phyloP scores from a whole-genome alignment of 2,113 vertebrate genomes.

The Scortum barcoo region DNA sequence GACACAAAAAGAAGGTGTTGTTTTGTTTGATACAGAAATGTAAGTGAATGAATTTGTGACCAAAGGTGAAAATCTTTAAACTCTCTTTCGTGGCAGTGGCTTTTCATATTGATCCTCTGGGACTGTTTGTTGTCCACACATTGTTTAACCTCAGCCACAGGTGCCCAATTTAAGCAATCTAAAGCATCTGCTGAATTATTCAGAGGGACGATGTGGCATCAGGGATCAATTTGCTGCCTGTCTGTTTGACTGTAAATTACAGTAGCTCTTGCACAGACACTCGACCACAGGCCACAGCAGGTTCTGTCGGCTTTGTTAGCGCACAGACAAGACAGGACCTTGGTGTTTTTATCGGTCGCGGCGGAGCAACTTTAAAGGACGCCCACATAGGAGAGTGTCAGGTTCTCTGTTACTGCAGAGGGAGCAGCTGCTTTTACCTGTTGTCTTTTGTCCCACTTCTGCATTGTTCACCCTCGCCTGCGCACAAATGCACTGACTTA shows the following conservation, averaged over 20 bases:
- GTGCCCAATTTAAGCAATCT: conserved; percentile 22
- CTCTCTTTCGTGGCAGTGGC: neutral
- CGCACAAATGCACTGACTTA: neutral
- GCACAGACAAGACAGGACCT: neutral
- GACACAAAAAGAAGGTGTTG: too few species aligned
- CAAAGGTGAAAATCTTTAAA: neutral
- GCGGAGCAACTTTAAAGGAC: conserved; percentile 15
- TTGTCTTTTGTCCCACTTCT: conserved; percentile 9
- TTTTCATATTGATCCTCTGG: conserved; percentile 1
- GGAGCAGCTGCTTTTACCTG: neutral
- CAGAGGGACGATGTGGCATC: conserved; percentile 30
- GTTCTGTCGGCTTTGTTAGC: conserved; percentile 10
- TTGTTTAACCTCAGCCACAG: conserved; percentile 24
- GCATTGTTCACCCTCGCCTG: neutral
- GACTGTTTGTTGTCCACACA: conserved; percentile 12
- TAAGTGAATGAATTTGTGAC: neutral
- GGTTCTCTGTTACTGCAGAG: conserved; percentile 7
- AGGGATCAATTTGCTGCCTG: conserved; percentile 61
- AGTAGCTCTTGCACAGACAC: conserved; percentile 22
- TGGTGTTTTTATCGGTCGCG: neutral
- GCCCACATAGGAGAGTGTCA: neutral
- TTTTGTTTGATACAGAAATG: too few species aligned
- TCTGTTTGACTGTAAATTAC: conserved; percentile 28
- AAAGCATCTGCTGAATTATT: conserved; percentile 61
- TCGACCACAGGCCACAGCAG: conserved; percentile 11